Conservation (phyloP, 1,140 invertebrate genomes). For the Calliopsis andreniformis region DNA sequence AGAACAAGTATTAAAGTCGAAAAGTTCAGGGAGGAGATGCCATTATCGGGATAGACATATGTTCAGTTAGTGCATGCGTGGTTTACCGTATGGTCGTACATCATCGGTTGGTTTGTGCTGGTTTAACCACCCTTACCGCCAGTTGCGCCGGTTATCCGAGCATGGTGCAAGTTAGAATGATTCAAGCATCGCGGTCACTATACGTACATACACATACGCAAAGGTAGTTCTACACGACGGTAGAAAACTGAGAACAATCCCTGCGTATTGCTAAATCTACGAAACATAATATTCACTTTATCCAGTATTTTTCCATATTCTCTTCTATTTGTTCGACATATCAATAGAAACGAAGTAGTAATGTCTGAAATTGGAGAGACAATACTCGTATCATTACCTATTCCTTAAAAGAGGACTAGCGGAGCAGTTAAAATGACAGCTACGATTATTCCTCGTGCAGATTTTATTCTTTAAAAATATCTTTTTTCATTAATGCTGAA, state of each 20-base stretch:
- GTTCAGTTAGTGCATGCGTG: slow-evolving; percentile 52
- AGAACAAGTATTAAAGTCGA: no score
- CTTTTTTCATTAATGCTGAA: no score
- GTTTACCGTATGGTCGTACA: slow-evolving; percentile 63
- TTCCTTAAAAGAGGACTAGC: neutral
- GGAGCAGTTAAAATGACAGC: no score
- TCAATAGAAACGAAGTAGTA: neutral
- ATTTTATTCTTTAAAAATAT: no score
- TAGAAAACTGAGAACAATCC: slow-evolving; percentile 6
- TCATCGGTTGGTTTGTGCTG: slow-evolving; percentile 57
- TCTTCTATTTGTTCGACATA: neutral
- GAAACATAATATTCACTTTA: neutral
- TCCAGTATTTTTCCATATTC: no score
- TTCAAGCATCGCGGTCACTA: slow-evolving; percentile 36
- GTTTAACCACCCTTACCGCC: slow-evolving; percentile 51
- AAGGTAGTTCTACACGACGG: neutral
- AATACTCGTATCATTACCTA: neutral
- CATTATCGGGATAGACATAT: slow-evolving; percentile 33
- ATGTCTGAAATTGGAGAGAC: neutral
- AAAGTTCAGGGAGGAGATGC: neutral
- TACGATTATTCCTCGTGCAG: no score
- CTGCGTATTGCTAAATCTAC: neutral
- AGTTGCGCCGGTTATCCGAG: slow-evolving; percentile 50
- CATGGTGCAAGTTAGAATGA: slow-evolving; percentile 52
- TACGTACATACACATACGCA: slow-evolving; percentile 7